Evolutionary conservation across 2,113 vertebrate genomes (phyloP), one percentile per base, ranked within the genome.

Genomic region (Lycaon pictus): DNA sequence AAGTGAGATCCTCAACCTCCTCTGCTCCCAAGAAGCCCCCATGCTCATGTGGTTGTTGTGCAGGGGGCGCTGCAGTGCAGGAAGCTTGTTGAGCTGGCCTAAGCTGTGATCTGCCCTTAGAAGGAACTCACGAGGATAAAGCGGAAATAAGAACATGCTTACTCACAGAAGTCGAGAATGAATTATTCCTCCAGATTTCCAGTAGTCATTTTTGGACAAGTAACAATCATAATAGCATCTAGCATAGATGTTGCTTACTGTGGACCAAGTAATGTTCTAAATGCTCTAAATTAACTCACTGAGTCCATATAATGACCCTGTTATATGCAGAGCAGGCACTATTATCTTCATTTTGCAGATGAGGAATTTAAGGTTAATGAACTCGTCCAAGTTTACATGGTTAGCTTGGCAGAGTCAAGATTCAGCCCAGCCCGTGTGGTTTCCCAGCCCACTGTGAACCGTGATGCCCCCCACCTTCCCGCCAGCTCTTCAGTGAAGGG

Each of bases 321-420:
- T 25, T 35, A 93, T 43, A 43, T 7, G 43, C 43, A 43, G 43
- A 43, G 53, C 56, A 72, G 69, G 35, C 53, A 72, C 15, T 65
- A 1, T 67, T 67, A 32, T 60, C 53, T 91, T 91, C 81, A 91
- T 77, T 97, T 67, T 93, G 65, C 23, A 51, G 48, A 22, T 65
- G 82, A 83, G 37, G 82, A 96, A n/a, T 95, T 84, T 81, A 71
- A 56, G 56, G 58, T 76, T 76, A 55, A 69, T 81, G 32, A 16
- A 0, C 62, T 95, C 58, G 32, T 43, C 69, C 35, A 72, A 6
- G 71, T 71, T 92, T 55, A 95, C 12, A 63, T 3, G 25, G 29
- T 35, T n/a, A 32, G 67, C 17, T 20, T 63, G 67, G 48, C 88
- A 80, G 67, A 84, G 53, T 22, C 0, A 0, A 55, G 71, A 71